Evolutionary conservation across 1,140 invertebrate species (phyloP).

Genomic region (Harpegnathos saltator): DNA sequence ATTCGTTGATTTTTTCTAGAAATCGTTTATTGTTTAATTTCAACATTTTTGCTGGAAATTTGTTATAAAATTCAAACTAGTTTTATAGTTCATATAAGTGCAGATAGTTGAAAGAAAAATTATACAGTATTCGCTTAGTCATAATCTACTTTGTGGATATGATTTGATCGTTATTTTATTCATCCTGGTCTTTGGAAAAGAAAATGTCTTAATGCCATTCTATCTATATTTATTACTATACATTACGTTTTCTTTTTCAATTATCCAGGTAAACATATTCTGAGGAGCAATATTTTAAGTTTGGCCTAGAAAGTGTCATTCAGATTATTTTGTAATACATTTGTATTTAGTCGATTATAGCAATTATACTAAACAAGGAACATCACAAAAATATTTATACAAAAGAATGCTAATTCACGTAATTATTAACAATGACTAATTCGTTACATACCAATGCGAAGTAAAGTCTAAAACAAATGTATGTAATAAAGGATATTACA

Average conservation of each 20-base stretch:
- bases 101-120: constrained; percentile 27
- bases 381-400: constrained; percentile 59
- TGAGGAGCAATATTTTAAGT: constrained; percentile 45
- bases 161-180: constrained; percentile 7
- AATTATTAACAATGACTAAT: constrained; percentile 71
- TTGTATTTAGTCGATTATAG: constrained; percentile 56
- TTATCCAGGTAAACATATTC: constrained; percentile 25
- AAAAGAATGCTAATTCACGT: constrained; percentile 49
- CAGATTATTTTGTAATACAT: constrained; percentile 62
- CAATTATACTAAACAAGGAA: constrained; percentile 50
- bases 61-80: not conserved
- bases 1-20: constrained; percentile 4
- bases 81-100: constrained; percentile 22
- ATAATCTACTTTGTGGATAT: constrained; percentile 22
- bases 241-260: constrained; percentile 44
- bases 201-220: constrained; percentile 56
- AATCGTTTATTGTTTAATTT: too few relatives aligned
- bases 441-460: constrained; percentile 59
- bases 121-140: constrained; percentile 12
- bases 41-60: not conserved
- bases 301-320: constrained; percentile 33
- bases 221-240: constrained; percentile 58
- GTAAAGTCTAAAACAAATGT: constrained; percentile 44
- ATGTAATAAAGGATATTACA: constrained; percentile 68
- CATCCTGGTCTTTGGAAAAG: constrained; percentile 28